These are phyloP conservation scores for Pegoplata infirma DNA, from an alignment of 2,888 invertebrate species.

Conservation along the genomic window DNA sequence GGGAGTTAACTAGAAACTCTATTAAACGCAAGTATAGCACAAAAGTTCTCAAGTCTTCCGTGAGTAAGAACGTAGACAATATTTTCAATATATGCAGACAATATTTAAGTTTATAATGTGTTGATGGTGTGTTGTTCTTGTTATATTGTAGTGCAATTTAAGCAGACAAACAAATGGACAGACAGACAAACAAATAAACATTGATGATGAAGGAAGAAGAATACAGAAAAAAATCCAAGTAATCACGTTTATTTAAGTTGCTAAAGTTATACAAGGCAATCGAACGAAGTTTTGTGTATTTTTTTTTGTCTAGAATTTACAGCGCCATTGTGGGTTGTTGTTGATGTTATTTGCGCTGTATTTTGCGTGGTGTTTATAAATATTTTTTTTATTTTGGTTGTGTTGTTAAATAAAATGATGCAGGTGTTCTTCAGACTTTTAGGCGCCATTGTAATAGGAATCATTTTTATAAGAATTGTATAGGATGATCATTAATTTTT, in stretches of 20 bases:
- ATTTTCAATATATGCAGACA: constrained; percentile 10
- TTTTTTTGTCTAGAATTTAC: constrained; percentile 36
- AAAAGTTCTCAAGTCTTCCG: no score
- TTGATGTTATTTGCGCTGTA: constrained; percentile 30
- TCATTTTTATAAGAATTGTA: constrained; percentile 52
- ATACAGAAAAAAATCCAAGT: constrained; percentile 15
- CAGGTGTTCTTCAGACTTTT: constrained; percentile 72
- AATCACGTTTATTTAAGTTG: constrained; percentile 49
- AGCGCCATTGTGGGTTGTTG: constrained; percentile 61
- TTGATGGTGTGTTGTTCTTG: constrained; percentile 50
- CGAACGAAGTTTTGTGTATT: constrained; percentile 6
- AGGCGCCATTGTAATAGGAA: constrained; percentile 68
- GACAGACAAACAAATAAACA: not conserved
- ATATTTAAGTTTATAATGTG: constrained; percentile 55
- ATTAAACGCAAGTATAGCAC: not conserved
- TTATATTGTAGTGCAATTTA: constrained; percentile 34
- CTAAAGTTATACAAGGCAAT: constrained; percentile 19
- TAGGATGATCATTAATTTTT: constrained; percentile 50
- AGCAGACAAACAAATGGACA: constrained; percentile 34
- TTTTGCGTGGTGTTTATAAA: constrained; percentile 25
- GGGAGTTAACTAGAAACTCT: constrained; percentile 17
- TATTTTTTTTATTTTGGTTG: constrained; percentile 3
- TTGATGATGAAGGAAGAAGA: constrained; percentile 38
- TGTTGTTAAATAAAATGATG: constrained; percentile 63
- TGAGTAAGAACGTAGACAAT: not conserved